These are phyloP conservation scores for Cebus imitator DNA, from an alignment of 2,113 vertebrate genomes.

Conservation along the genomic window DNA sequence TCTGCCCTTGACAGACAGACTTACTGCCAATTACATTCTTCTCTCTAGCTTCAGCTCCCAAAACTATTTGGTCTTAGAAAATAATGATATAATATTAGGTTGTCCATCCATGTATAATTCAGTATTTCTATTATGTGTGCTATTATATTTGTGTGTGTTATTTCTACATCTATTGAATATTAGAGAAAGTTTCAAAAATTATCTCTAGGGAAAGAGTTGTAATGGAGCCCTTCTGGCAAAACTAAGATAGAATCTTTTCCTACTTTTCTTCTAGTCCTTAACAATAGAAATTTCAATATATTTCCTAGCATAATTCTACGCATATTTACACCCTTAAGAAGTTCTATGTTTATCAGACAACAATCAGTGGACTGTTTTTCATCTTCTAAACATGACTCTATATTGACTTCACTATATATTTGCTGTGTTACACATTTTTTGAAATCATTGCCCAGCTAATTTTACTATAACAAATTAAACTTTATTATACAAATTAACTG, in stretches of 20 bases:
- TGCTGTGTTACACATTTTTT: background rate
- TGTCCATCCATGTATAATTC: background rate
- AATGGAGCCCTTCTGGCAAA: background rate
- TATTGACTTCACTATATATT: background rate
- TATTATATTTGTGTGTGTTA: background rate
- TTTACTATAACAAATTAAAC: conserved; percentile 12
- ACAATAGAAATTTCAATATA: background rate
- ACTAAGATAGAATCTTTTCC: background rate
- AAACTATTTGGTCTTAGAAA: background rate
- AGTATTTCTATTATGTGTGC: background rate
- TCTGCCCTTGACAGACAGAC: background rate
- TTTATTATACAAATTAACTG: background rate
- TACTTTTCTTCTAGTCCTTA: background rate
- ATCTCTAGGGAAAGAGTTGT: background rate
- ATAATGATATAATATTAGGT: background rate
- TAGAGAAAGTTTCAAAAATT: conserved; percentile 15
- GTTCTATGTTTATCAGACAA: background rate
- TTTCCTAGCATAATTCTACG: background rate
- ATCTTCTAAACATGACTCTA: background rate
- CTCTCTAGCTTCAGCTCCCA: background rate
- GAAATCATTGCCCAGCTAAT: background rate
- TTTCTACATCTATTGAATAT: background rate
- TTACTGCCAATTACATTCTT: background rate
- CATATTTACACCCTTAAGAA: background rate
- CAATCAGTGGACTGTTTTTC: background rate